A percentile compares a stretch with the other conserved stretches of the same genome.
Evolutionary conservation across 2,797 vertebrate genomes (phyloP).

Genomic region (Sebastes elongatus): DNA sequence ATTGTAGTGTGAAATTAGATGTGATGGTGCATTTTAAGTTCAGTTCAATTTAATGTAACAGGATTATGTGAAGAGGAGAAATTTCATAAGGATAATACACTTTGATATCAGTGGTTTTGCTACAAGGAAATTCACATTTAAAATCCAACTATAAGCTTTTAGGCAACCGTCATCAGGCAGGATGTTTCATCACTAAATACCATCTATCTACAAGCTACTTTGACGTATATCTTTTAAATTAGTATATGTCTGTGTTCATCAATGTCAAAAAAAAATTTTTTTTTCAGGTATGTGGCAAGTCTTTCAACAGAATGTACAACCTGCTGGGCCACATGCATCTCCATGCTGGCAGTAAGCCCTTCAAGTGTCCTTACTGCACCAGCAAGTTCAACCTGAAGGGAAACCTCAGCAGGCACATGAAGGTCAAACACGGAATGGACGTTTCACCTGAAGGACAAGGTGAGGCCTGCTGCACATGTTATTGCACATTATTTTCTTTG

Average conservation of each 20-base stretch:
- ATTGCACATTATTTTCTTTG: background rate
- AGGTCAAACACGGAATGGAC: slow-evolving; percentile 98
- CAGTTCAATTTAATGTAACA: background rate
- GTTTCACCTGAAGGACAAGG: slow-evolving; percentile 95
- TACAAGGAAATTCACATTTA: background rate
- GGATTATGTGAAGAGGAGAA: slow-evolving; percentile 15
- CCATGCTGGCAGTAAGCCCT: slow-evolving; percentile 96
- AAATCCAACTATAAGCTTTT: background rate
- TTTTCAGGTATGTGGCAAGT: slow-evolving; percentile 94
- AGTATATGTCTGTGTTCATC: background rate
- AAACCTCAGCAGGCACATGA: slow-evolving; percentile 98
- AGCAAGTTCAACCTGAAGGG: slow-evolving; percentile 99
- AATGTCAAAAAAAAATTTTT: fast-evolving
- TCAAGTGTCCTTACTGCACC: slow-evolving; percentile 98
- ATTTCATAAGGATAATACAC: background rate
- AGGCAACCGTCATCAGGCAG: background rate
- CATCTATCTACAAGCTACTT: background rate
- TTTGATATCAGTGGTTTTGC: background rate
- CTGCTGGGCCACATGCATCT: slow-evolving; percentile 98
- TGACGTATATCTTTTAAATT: background rate
- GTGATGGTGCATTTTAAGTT: background rate
- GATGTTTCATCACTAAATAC: background rate
- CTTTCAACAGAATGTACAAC: slow-evolving; percentile 99
- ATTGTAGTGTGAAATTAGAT: slow-evolving; percentile 14
- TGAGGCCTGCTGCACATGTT: slow-evolving; percentile 51